Percentiles rank a stretch among this genome's conserved stretches.
These are phyloP conservation scores for Rhizoglyphus robini DNA, from an alignment of 1,140 invertebrate species.

Conservation along the genomic window DNA sequence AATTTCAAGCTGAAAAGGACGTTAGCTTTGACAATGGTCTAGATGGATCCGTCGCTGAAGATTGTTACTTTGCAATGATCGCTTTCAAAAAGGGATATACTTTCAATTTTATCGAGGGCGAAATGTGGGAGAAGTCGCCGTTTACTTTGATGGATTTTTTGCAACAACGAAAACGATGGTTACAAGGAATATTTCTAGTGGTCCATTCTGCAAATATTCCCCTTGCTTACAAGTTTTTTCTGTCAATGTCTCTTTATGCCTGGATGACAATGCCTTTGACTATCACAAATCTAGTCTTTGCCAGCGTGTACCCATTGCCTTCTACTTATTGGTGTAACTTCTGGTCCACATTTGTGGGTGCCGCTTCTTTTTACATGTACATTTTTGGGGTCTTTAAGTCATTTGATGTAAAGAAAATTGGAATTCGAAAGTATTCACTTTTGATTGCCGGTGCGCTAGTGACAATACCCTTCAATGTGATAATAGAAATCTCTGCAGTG, in stretches of 20 bases:
- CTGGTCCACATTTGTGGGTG: conserved; percentile 72
- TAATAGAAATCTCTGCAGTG: conserved; percentile 85
- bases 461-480: conserved; percentile 76
- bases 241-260: conserved; percentile 79
- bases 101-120: conserved; percentile 40
- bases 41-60: conserved; percentile 43
- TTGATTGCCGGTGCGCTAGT: conserved; percentile 69
- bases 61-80: conserved; percentile 43
- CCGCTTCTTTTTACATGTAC: conserved; percentile 86
- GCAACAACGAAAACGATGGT: conserved; percentile 88
- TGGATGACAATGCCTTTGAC: conserved; percentile 89
- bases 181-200: conserved; percentile 78
- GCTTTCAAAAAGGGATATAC: conserved; percentile 35
- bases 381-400: conserved; percentile 90
- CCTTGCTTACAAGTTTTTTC: conserved; percentile 59
- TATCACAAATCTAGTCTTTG: conserved; percentile 71
- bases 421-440: conserved; percentile 57
- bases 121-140: conserved; percentile 58
- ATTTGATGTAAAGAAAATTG: conserved; percentile 73
- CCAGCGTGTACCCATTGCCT: conserved; percentile 68
- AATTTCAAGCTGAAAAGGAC: conserved; percentile 36
- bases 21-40: conserved; percentile 41
- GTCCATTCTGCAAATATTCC: conserved; percentile 79
- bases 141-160: conserved; percentile 88
- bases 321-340: conserved; percentile 55